Conservation (phyloP, 2,113 vertebrate genomes). For the Oncorhynchus nerka region DNA sequence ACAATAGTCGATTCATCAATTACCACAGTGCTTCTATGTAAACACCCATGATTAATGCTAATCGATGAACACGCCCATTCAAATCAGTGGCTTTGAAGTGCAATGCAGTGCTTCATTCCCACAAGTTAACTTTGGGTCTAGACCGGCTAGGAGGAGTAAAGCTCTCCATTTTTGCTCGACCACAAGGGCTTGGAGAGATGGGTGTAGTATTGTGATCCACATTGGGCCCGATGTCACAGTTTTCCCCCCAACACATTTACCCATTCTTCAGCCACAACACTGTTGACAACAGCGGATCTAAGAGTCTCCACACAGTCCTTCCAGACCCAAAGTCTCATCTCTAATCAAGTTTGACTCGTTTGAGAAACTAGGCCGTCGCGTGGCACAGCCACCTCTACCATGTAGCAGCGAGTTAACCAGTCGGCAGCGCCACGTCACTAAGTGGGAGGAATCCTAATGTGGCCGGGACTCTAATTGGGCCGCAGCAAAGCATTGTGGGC, state of each 20-base stretch:
- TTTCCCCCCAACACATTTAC: too few species aligned
- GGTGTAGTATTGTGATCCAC: too few species aligned
- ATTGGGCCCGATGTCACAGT: too few species aligned
- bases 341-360: too few species aligned
- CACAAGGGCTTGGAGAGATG: too few species aligned
- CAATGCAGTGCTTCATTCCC: neutral
- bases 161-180: too few species aligned
- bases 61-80: conserved; percentile 52
- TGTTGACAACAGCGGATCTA: too few species aligned
- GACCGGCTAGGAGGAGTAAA: too few species aligned
- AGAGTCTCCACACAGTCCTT: too few species aligned
- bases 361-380: neutral
- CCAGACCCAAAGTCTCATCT: too few species aligned
- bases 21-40: conserved; percentile 42
- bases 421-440: neutral
- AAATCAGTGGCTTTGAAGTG: conserved; percentile 43
- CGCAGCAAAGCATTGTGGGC: neutral
- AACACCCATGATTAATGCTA: conserved; percentile 57
- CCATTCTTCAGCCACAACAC: too few species aligned
- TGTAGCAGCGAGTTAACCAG: neutral
- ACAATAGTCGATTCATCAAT: conserved; percentile 45
- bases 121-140: too few species aligned
- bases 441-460: neutral
- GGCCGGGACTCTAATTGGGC: conserved; percentile 25
- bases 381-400: neutral